These are phyloP conservation scores for Lepidocyrtinus sp. DNA, from an alignment of 2,888 invertebrate genomes.

Conservation along the genomic window DNA sequence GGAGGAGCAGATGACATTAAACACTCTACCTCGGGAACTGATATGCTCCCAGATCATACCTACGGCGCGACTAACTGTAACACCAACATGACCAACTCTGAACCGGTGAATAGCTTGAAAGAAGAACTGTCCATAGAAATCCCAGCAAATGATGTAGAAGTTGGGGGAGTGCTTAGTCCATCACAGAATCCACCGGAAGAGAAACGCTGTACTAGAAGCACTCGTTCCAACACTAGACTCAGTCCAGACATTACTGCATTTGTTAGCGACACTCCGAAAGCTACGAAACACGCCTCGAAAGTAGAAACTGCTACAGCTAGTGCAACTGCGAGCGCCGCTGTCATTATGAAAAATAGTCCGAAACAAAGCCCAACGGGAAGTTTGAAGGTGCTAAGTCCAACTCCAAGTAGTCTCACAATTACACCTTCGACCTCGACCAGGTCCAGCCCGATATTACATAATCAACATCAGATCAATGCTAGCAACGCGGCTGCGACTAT, in stretches of 20 bases:
- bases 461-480: slow-evolving; percentile 45
- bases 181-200: slow-evolving; percentile 72
- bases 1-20: too few species aligned
- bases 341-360: slow-evolving; percentile 68
- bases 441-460: slow-evolving; percentile 58
- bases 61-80: slow-evolving; percentile 22
- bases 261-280: slow-evolving; percentile 66
- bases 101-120: slow-evolving; percentile 36
- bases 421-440: slow-evolving; percentile 61
- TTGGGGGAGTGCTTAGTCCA: slow-evolving; percentile 71
- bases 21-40: background rate
- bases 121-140: slow-evolving; percentile 83
- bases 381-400: slow-evolving; percentile 62
- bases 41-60: slow-evolving; percentile 60
- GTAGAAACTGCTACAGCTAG: too few species aligned
- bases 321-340: too few species aligned
- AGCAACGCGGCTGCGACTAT: slow-evolving; percentile 51
- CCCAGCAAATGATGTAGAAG: slow-evolving; percentile 76
- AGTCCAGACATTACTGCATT: slow-evolving; percentile 71
- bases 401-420: slow-evolving; percentile 55
- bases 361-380: slow-evolving; percentile 69
- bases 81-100: slow-evolving; percentile 79
- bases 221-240: slow-evolving; percentile 72
- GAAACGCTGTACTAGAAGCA: slow-evolving; percentile 71
- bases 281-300: slow-evolving; percentile 57